phyloP scores from a whole-genome alignment of 2,888 invertebrate genomes.

The Heliconius cydno region DNA sequence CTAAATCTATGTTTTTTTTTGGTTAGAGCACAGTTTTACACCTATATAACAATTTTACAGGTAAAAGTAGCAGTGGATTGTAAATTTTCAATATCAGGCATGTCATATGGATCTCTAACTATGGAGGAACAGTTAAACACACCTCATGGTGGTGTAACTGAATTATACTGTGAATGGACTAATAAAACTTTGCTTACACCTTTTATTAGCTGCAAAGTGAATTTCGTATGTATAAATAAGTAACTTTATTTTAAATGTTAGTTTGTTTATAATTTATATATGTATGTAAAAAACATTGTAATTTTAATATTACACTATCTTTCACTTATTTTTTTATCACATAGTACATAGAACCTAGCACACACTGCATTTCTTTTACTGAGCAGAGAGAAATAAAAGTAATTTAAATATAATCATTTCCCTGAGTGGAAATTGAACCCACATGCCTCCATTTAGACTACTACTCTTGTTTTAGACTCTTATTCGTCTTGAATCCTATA shows the following conservation, averaged over 20 bases:
- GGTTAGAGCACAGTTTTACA: too few relatives aligned
- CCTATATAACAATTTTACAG: conserved; percentile 51
- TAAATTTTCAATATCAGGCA: conserved; percentile 69
- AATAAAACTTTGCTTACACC: conserved; percentile 70
- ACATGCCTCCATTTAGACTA: too few relatives aligned
- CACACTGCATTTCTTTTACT: too few relatives aligned
- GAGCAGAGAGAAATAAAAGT: too few relatives aligned
- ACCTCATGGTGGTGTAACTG: conserved; percentile 71
- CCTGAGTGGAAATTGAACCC: too few relatives aligned
- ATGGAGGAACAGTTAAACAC: conserved; percentile 73
- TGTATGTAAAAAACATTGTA: conserved; percentile 2
- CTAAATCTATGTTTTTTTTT: too few relatives aligned
- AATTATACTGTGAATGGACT: conserved; percentile 73
- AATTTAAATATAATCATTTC: too few relatives aligned
- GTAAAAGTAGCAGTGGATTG: conserved; percentile 66
- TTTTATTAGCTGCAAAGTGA: conserved; percentile 74
- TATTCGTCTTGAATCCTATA: too few relatives aligned
- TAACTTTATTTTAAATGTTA: conserved; percentile 3
- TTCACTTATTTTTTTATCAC: too few relatives aligned
- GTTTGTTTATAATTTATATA: neutral
- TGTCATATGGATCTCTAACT: conserved; percentile 66
- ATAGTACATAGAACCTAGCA: too few relatives aligned
- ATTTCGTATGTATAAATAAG: conserved; percentile 66
- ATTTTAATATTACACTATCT: too few relatives aligned
- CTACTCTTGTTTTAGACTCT: too few relatives aligned